Conservation (phyloP, 1,140 invertebrate genomes). For the Temnothorax longispinosus region DNA sequence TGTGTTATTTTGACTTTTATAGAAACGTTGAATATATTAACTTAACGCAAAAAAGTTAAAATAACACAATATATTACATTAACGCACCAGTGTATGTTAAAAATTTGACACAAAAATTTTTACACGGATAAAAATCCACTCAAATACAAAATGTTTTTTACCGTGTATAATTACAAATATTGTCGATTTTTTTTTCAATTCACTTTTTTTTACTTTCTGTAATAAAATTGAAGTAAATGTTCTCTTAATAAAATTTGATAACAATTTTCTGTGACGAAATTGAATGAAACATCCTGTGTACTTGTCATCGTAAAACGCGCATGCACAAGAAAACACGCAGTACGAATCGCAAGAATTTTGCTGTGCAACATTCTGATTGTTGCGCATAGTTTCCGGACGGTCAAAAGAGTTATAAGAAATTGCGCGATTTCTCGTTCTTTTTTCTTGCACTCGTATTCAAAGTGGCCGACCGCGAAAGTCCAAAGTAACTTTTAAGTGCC, state of each 20-base stretch:
- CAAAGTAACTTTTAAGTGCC: constrained; percentile 51
- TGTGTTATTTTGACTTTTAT: too few relatives aligned
- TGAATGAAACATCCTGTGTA: not conserved
- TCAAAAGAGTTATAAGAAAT: constrained; percentile 31
- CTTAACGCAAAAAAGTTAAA: too few relatives aligned
- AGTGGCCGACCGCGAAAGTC: constrained; percentile 20
- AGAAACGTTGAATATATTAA: too few relatives aligned
- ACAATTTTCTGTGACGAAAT: not conserved
- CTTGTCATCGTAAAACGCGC: not conserved
- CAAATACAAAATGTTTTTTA: too few relatives aligned
- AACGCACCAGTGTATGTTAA: too few relatives aligned
- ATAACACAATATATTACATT: too few relatives aligned
- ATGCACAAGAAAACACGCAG: not conserved
- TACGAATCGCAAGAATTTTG: not conserved
- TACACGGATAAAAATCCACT: too few relatives aligned
- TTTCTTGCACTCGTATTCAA: constrained; percentile 29
- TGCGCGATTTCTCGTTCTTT: constrained; percentile 9
- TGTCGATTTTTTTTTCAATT: not conserved
- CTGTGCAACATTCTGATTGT: not conserved
- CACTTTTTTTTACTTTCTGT: not conserved
- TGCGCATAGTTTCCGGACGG: not conserved
- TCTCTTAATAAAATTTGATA: not conserved
- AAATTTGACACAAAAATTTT: too few relatives aligned
- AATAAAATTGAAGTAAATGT: not conserved
- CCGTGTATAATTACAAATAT: not conserved